Evolutionary conservation across 2,797 vertebrate genomes (phyloP).

Genomic region (Protonibea diacanthus): DNA sequence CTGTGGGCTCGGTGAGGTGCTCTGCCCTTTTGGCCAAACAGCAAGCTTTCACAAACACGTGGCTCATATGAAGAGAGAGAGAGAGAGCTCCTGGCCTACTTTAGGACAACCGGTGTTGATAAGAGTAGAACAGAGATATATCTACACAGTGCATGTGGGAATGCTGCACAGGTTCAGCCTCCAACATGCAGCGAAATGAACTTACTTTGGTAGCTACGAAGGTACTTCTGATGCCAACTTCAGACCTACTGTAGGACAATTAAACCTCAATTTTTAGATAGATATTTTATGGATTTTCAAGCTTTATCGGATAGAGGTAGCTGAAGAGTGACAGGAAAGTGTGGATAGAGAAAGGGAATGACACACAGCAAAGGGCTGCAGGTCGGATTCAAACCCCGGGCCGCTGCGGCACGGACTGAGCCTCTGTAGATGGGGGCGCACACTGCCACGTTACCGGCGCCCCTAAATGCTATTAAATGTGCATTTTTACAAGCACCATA

Average conservation of each 20-base stretch:
- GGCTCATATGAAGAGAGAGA: background rate
- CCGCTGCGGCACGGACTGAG: no score
- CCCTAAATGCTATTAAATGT: background rate
- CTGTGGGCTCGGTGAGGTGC: slow-evolving; percentile 22
- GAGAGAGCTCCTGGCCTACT: slow-evolving; percentile 14
- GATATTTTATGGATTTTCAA: no score
- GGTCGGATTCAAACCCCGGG: no score
- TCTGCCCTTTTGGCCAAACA: slow-evolving; percentile 62
- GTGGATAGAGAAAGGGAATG: no score
- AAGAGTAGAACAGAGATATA: background rate
- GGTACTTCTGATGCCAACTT: background rate
- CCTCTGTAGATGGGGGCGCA: no score
- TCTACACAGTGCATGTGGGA: background rate
- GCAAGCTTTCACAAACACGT: slow-evolving; percentile 27
- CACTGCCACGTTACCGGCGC: no score
- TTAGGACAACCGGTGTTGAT: slow-evolving; percentile 23
- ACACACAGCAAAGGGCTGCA: no score
- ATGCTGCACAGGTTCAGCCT: background rate
- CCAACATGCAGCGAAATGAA: background rate
- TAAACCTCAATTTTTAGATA: no score
- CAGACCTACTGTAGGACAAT: background rate
- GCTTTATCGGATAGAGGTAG: no score
- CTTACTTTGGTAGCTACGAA: background rate
- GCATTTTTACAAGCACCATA: background rate
- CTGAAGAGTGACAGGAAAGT: no score